Conservation (phyloP, 2,797 vertebrate genomes). For the Euphonia xanthogaster region DNA sequence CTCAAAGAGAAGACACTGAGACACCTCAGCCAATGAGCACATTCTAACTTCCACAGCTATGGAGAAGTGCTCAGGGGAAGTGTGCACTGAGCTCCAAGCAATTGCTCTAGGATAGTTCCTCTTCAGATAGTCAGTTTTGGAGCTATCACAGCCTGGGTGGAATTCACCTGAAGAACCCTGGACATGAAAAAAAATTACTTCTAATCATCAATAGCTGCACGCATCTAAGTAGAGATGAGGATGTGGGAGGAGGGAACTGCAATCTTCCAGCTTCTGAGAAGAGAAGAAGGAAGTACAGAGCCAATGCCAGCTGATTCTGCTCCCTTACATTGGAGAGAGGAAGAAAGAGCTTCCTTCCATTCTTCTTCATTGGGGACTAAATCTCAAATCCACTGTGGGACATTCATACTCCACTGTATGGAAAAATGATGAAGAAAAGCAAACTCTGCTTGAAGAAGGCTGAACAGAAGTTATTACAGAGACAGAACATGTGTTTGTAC, state of each 20-base stretch:
- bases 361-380: background rate
- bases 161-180: conserved; percentile 63
- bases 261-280: conserved; percentile 48
- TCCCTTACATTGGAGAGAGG: background rate
- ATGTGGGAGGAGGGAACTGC: conserved; percentile 31
- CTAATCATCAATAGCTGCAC: conserved; percentile 17
- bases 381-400: background rate
- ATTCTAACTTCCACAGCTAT: background rate
- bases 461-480: background rate
- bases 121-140: background rate
- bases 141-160: conserved; percentile 17
- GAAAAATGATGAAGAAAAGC: background rate
- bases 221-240: conserved; percentile 12
- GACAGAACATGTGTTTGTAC: background rate
- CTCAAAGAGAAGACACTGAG: background rate
- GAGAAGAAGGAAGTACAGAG: background rate
- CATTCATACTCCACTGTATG: background rate
- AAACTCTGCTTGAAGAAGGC: background rate
- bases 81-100: background rate
- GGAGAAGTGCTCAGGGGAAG: conserved; percentile 60
- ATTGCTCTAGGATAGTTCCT: conserved; percentile 39
- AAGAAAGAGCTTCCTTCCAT: background rate
- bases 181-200: background rate
- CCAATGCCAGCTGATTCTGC: background rate
- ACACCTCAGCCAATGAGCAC: background rate